Evolutionary conservation across 2,888 invertebrate species (phyloP).

Genomic region (Steinernema carpocapsae): DNA sequence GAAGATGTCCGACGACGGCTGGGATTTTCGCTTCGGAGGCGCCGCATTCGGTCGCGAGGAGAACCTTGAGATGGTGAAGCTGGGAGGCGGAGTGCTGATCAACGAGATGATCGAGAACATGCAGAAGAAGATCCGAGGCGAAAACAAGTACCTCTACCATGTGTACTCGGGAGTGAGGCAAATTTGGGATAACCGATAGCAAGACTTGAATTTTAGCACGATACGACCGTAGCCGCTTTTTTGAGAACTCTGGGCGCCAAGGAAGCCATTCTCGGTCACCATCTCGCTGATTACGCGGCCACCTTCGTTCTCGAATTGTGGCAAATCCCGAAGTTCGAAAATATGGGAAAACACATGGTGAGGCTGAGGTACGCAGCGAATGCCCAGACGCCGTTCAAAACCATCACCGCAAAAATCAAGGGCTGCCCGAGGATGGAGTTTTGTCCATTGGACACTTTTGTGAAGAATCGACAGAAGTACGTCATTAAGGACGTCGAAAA

Average conservation of each 20-base stretch:
- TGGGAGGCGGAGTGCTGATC: constrained; percentile 20
- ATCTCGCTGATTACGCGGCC: constrained; percentile 40
- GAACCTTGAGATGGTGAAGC: background rate
- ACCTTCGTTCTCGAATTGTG: constrained; percentile 40
- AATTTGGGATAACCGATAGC: background rate
- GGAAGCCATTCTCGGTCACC: constrained; percentile 28
- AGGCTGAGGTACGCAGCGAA: constrained; percentile 37
- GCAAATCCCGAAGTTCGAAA: no score
- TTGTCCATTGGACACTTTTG: constrained; percentile 34
- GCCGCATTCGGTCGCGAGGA: constrained; percentile 10
- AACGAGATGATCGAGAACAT: background rate
- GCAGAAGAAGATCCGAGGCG: background rate
- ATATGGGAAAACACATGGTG: no score
- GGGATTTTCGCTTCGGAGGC: constrained; percentile 33
- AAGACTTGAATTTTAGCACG: constrained; percentile 37
- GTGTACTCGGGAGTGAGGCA: constrained; percentile 32
- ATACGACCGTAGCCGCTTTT: constrained; percentile 37
- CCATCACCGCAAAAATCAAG: constrained; percentile 16
- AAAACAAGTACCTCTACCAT: background rate
- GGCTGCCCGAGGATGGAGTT: constrained; percentile 31
- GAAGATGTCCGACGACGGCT: background rate
- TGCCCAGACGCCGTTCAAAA: constrained; percentile 18
- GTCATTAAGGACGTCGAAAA: constrained; percentile 21
- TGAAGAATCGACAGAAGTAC: constrained; percentile 24
- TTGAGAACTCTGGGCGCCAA: constrained; percentile 37